Conservation (phyloP, 1,140 invertebrate genomes). For the Diuraphis noxia region DNA sequence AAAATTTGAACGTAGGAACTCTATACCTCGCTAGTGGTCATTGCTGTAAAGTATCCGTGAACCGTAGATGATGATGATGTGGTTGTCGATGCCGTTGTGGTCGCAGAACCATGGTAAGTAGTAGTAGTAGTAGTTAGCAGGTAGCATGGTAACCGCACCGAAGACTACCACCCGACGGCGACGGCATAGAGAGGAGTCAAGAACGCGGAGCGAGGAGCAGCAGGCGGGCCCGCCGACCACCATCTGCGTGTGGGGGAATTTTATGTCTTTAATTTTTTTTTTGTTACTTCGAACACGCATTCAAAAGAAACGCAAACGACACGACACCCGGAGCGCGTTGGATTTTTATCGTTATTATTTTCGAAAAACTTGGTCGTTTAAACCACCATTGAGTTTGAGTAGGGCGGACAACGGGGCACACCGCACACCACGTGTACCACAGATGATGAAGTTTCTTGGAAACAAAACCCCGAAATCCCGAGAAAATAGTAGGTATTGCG, state of each 20-base stretch:
- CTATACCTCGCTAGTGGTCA: constrained; percentile 55
- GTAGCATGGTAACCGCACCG: background rate
- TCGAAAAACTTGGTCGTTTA: too few species aligned
- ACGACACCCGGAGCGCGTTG: background rate
- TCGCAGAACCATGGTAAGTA: background rate
- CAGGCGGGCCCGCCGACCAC: background rate
- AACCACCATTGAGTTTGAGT: too few species aligned
- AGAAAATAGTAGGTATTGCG: too few species aligned
- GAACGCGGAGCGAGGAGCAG: background rate
- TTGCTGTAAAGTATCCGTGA: background rate
- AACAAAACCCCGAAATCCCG: background rate
- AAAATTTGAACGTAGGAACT: constrained; percentile 55
- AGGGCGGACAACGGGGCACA: background rate
- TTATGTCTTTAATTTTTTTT: background rate
- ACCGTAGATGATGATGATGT: background rate
- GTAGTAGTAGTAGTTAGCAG: too few species aligned
- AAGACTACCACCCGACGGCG: background rate
- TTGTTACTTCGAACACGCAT: background rate
- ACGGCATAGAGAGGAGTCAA: background rate
- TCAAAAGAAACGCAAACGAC: background rate
- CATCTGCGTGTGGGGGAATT: constrained; percentile 18
- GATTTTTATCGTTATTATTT: background rate
- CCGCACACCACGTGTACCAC: background rate
- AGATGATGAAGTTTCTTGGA: background rate
- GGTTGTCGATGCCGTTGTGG: background rate